These are phyloP conservation scores for Zingel zingel DNA, from an alignment of 2,113 vertebrate species.

Conservation along the genomic window DNA sequence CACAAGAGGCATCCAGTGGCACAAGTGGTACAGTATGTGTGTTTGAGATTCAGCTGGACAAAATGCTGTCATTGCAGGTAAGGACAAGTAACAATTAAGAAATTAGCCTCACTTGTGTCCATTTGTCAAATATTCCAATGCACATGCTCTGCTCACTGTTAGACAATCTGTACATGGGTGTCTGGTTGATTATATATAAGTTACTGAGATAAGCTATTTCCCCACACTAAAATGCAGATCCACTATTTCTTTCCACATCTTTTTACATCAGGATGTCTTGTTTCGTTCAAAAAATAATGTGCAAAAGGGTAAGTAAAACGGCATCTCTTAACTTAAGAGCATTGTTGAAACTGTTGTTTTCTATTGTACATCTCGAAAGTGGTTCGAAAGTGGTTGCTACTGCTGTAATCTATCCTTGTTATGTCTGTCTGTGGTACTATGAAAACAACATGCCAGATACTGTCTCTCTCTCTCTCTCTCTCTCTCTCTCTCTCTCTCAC, in stretches of 20 bases:
- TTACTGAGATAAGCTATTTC: not conserved
- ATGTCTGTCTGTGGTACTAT: not conserved
- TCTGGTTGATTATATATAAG: not conserved
- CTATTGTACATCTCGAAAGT: not conserved
- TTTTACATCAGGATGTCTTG: not conserved
- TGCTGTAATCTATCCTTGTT: conserved; percentile 37
- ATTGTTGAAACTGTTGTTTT: not conserved
- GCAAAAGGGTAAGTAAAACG: not conserved
- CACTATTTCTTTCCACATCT: not conserved
- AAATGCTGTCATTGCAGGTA: not conserved
- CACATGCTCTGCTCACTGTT: not conserved
- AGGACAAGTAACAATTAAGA: not conserved
- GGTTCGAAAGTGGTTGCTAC: not conserved
- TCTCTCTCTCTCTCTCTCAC: not conserved
- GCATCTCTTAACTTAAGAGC: not conserved
- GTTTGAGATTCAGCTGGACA: not conserved
- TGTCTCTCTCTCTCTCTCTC: not conserved
- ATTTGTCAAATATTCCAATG: not conserved
- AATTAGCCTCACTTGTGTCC: not conserved
- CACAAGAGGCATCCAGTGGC: not conserved
- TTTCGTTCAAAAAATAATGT: not conserved
- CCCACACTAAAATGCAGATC: not conserved
- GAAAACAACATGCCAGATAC: conserved; percentile 23
- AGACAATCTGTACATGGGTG: not conserved
- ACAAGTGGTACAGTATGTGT: not conserved